A percentile compares a stretch with the other conserved stretches of the same genome.
phyloP scores from a whole-genome alignment of 1,140 invertebrate genomes.

The Papilio aristodemus region DNA sequence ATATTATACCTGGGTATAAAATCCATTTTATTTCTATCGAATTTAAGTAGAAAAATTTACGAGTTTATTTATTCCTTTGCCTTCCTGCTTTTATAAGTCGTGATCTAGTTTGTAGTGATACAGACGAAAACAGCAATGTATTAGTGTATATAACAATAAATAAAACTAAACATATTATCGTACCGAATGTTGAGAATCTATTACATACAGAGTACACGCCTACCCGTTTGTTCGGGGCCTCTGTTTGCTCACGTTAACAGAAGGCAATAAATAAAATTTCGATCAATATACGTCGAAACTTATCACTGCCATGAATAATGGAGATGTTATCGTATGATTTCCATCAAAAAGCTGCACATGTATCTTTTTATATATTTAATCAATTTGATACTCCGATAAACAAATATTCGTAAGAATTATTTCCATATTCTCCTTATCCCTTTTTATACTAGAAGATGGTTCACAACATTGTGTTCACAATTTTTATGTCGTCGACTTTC shows the following conservation, averaged over 20 bases:
- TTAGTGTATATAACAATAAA: constrained; percentile 13
- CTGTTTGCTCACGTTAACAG: constrained; percentile 9
- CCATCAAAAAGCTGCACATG: background rate
- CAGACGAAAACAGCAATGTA: background rate
- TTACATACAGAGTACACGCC: constrained; percentile 7
- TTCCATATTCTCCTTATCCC: background rate
- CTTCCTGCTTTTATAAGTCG: background rate
- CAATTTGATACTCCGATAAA: background rate
- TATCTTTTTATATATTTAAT: background rate
- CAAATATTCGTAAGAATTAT: background rate
- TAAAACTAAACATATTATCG: background rate
- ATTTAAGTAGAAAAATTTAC: background rate
- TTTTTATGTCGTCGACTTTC: too few species aligned
- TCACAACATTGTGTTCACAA: too few species aligned
- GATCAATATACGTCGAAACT: constrained; percentile 21
- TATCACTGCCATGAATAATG: constrained; percentile 19
- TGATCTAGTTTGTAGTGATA: background rate
- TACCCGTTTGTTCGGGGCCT: constrained; percentile 4
- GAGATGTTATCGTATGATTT: constrained; percentile 10
- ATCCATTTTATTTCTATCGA: too few species aligned
- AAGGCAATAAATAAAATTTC: constrained; percentile 23
- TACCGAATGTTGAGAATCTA: constrained; percentile 1
- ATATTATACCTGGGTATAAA: too few species aligned
- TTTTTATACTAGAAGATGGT: too few species aligned
- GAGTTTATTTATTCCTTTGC: background rate